Evolutionary conservation across 2,113 vertebrate genomes (phyloP), one percentile per base, ranked within the genome.

Genomic region (Aptenodytes forsteri): DNA sequence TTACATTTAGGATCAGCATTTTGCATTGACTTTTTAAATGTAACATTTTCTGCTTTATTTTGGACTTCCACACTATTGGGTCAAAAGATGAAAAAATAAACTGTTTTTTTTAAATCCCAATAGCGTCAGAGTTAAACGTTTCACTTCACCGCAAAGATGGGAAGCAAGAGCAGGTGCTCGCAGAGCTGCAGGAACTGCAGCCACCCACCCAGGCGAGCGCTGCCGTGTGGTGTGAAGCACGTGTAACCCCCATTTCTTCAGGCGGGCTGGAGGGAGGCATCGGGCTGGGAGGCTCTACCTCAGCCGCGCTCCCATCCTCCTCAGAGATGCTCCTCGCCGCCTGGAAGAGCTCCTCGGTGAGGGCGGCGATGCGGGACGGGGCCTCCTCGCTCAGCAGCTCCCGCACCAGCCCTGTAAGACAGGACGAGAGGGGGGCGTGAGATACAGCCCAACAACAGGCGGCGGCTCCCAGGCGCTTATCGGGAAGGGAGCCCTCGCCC

Each of bases 311-410:
- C 23, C 80, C 52, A 14, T 11, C 87, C 46, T 71, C 79, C 38
- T 90, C 83, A 29, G 98, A 96, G 32, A 98, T 11, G 65, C 82
- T 83, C 91, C 83, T 95, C 26, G 98, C 95, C 80, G 98, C 97
- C 71, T 61, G 83, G 91, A 98, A 99, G 14, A 99, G 96, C 83
- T 95, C 97, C 54, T 99, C 98, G 71, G 98, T 98, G 65, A 97
- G 84, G 7, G 98, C 97, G n/a, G 97, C 94, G 67, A 97, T 82
- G 83, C 85, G 93, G 79, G 87, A 36, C 69, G 65, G 59, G 13
- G 26, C 78, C 40, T 98, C 97, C 75, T 79, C 98, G 86, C 83
- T 67, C 81, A 99, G 44, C 66, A 99, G 91, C 23, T 97, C 97
- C 59, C 98, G 94, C 89, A 98, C 90, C 49, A 98, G 96, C 93